Conservation (phyloP, 2,888 invertebrate species). For the Agrochola litura region DNA sequence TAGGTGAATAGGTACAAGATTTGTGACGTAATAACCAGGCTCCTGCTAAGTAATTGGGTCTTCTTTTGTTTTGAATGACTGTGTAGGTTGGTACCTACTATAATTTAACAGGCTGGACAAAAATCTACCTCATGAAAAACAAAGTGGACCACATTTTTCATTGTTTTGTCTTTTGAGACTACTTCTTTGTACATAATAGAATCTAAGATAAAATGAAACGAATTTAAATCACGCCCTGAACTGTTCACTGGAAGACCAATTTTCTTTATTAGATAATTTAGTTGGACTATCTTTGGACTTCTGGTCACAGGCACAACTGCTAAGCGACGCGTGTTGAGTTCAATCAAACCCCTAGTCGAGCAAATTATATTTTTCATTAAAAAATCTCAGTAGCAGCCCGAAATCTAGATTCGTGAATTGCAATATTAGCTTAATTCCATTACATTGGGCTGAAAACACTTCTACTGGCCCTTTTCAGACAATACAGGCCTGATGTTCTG, state of each 20-base stretch:
- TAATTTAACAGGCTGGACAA: background rate
- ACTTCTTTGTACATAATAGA: background rate
- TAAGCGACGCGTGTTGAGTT: background rate
- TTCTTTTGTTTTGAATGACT: conserved; percentile 11
- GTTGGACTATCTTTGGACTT: background rate
- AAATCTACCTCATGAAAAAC: background rate
- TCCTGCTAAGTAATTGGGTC: conserved; percentile 19
- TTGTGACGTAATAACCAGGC: conserved; percentile 17
- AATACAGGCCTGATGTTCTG: background rate
- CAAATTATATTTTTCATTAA: background rate
- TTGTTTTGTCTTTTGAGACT: background rate
- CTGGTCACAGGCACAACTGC: background rate
- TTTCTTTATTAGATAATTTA: background rate
- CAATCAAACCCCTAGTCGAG: background rate
- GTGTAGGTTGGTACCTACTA: background rate
- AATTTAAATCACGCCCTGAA: background rate
- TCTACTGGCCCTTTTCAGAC: background rate
- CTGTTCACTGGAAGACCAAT: background rate
- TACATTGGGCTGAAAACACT: background rate
- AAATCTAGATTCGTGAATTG: background rate
- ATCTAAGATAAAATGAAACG: background rate
- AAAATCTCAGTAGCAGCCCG: background rate
- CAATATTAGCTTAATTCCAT: background rate
- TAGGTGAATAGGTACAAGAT: conserved; percentile 14
- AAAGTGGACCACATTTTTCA: background rate